Percentiles rank a stretch among this genome's conserved stretches.
phyloP scores from a whole-genome alignment of 2,113 vertebrate species.

The Anthoscopus minutus region DNA sequence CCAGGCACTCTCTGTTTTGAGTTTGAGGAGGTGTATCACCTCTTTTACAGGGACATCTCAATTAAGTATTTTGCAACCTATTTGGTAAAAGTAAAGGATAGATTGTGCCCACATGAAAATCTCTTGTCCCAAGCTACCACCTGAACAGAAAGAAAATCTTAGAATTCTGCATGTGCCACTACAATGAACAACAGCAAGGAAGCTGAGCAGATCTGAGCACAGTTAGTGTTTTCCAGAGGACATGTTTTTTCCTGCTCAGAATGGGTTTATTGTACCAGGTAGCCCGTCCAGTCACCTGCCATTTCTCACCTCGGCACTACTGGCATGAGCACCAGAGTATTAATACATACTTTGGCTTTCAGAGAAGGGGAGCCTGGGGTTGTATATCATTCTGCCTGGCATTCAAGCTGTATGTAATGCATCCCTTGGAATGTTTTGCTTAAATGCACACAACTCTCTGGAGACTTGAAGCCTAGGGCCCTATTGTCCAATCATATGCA shows the following conservation, averaged over 20 bases:
- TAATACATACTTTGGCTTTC: neutral
- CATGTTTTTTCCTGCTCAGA: neutral
- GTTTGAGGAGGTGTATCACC: neutral
- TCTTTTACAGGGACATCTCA: neutral
- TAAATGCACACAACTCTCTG: neutral
- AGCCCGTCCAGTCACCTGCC: neutral
- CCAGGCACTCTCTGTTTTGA: neutral
- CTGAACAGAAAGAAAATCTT: neutral
- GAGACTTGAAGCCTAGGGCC: neutral
- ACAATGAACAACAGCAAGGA: neutral
- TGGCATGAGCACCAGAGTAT: neutral
- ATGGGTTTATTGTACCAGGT: neutral
- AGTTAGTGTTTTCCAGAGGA: neutral
- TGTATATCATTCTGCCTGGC: neutral
- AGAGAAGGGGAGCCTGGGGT: neutral
- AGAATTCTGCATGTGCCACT: neutral
- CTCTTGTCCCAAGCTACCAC: neutral
- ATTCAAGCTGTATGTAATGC: constrained; percentile 1
- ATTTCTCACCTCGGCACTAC: neutral
- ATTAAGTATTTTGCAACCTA: neutral
- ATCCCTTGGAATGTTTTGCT: constrained; percentile 28
- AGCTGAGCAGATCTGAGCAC: neutral
- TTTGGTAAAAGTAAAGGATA: neutral
- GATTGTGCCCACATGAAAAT: neutral
- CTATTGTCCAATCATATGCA: constrained; percentile 1